Evolutionary conservation across 1,140 invertebrate genomes (phyloP).

Genomic region (Galleria mellonella): DNA sequence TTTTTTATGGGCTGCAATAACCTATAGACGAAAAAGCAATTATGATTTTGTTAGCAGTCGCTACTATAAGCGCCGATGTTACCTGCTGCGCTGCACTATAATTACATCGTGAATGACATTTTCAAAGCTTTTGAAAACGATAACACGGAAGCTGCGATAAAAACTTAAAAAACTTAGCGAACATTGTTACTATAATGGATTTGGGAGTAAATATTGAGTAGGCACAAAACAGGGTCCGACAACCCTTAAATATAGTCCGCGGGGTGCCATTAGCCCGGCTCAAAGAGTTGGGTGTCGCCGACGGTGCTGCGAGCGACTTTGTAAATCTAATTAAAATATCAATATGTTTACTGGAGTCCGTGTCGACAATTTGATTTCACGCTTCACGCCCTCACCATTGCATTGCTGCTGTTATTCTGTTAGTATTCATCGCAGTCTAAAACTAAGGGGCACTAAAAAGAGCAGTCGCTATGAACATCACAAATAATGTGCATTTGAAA

Average conservation of each 20-base stretch:
- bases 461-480: too few species aligned
- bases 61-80: constrained; percentile 36
- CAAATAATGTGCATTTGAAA: too few species aligned
- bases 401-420: too few species aligned
- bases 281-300: constrained; percentile 69
- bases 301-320: constrained; percentile 56
- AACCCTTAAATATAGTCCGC: constrained; percentile 67
- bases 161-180: constrained; percentile 70
- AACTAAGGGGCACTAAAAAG: too few species aligned
- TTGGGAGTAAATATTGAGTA: constrained; percentile 72
- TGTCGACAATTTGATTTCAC: constrained; percentile 71
- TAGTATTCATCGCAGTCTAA: too few species aligned
- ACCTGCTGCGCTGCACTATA: constrained; percentile 67
- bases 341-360: constrained; percentile 63
- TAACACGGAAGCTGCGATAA: constrained; percentile 68
- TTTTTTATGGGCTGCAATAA: constrained; percentile 23
- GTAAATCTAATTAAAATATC: constrained; percentile 75
- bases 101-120: constrained; percentile 66
- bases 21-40: constrained; percentile 47
- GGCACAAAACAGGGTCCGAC: constrained; percentile 56
- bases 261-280: constrained; percentile 68
- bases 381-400: constrained; percentile 43
- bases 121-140: constrained; percentile 67
- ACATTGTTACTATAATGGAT: constrained; percentile 71
- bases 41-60: constrained; percentile 42